Evolutionary conservation across 2,113 vertebrate genomes (phyloP).

Genomic region (Nycticryphes semicollaris): DNA sequence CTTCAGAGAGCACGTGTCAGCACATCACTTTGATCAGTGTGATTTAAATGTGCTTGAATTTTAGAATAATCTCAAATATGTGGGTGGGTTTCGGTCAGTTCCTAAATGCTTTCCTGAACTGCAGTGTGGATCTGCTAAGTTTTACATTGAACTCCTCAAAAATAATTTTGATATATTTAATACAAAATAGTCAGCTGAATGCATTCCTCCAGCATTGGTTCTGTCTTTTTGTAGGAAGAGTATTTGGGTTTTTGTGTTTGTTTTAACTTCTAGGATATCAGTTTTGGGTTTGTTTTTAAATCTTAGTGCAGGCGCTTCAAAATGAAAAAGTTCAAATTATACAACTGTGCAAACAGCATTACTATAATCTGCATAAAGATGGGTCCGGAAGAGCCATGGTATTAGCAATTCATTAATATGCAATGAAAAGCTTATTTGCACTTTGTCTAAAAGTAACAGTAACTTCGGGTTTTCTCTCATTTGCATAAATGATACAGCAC

Average conservation of each 20-base stretch:
- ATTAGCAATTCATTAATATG: conserved; percentile 72
- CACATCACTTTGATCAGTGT: neutral
- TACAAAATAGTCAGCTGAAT: neutral
- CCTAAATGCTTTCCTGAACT: neutral
- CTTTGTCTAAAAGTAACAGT: conserved; percentile 71
- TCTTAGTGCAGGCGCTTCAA: neutral
- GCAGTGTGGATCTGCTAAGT: neutral
- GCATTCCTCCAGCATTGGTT: neutral
- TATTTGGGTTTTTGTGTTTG: neutral
- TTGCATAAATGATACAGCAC: conserved; percentile 56
- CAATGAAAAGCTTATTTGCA: conserved; percentile 71
- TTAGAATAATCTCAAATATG: neutral
- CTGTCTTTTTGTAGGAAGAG: neutral
- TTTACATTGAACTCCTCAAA: neutral
- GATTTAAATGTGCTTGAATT: neutral
- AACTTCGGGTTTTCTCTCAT: conserved; percentile 54
- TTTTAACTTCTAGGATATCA: neutral
- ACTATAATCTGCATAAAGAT: conserved; percentile 60
- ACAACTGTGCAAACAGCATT: conserved; percentile 67
- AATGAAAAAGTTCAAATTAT: conserved; percentile 46
- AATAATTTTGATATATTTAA: neutral
- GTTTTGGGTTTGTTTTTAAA: neutral
- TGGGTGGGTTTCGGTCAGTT: neutral
- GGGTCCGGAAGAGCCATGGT: conserved; percentile 28
- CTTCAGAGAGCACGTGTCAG: neutral